Evolutionary conservation across 2,797 vertebrate genomes (phyloP), one percentile per base, ranked within the genome.

Genomic region (Syngnathus rostellatus): DNA sequence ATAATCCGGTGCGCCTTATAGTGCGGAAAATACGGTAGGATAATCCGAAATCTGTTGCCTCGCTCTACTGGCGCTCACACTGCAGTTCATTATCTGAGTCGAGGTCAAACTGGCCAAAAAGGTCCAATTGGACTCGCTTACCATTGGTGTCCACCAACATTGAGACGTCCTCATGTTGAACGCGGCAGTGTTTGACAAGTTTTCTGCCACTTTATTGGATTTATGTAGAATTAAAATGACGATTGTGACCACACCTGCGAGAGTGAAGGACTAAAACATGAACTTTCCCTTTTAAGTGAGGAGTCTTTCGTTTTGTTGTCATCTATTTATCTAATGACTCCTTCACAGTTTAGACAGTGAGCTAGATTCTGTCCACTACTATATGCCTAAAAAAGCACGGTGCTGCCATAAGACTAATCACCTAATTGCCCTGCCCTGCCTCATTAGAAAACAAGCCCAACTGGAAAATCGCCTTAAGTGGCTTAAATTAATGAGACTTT

Each of bases 381-480:
- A 69, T 71, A 72, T 72, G 86, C 86, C 87, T 83, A 88, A 85
- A 83, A 83, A 82, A 90, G 85, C 86, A 88, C 2, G 1, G 69
- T n/a, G 58, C 82, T 85, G 86, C 85, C 86, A 87, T 80, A 83
- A 80, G 81, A 78, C 73, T 83, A 83, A 87, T 89, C 84, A 86
- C 75, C 81, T 86, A 88, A 90, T 87, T 87, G 85, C 81, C 79
- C 77, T 83, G 82, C 84, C 84, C 82, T 83, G 81, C 86, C 85
- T 90, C 86, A 85, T 90, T 87, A 88, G 82, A 89, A 89, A 89
- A 89, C 87, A 88, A 86, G 81, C 68, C 81, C 78, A 84, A 82
- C 84, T 86, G 88, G 87, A 88, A 89, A 88, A 89, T 80, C 68
- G 72, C 79, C 85, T 85, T 88, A 89, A 90, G 86, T 90, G 85